phyloP scores from a whole-genome alignment of 2,888 invertebrate genomes.

The Eilema griseolum region DNA sequence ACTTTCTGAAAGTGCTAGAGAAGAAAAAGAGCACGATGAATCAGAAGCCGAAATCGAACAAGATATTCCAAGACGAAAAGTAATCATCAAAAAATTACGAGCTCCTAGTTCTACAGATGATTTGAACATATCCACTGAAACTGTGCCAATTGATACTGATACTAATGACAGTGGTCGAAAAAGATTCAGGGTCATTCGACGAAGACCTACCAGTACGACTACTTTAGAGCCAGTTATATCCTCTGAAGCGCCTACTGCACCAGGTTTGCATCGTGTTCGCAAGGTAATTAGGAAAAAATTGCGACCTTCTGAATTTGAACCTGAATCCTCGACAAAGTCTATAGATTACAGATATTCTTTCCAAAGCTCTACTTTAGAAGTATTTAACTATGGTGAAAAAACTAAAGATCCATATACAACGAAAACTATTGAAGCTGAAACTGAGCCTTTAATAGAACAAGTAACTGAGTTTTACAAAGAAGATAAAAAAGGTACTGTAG shows the following conservation, averaged over 20 bases:
- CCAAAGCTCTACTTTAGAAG: slow-evolving; percentile 52
- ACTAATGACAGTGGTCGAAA: slow-evolving; percentile 66
- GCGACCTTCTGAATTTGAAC: slow-evolving; percentile 64
- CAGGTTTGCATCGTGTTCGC: slow-evolving; percentile 65
- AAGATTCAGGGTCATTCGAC: slow-evolving; percentile 74
- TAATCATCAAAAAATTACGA: slow-evolving; percentile 69
- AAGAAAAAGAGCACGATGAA: slow-evolving; percentile 79
- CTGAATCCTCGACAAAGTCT: slow-evolving; percentile 64
- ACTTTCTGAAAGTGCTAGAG: slow-evolving; percentile 83
- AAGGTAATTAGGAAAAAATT: slow-evolving; percentile 79
- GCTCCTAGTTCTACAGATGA: slow-evolving; percentile 54
- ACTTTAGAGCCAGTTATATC: slow-evolving; percentile 47
- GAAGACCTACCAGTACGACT: slow-evolving; percentile 67
- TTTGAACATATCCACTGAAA: slow-evolving; percentile 61
- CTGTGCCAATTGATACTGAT: slow-evolving; percentile 57
- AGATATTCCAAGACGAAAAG: slow-evolving; percentile 61
- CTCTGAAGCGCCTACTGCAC: slow-evolving; percentile 48
- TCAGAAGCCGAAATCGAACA: slow-evolving; percentile 50
- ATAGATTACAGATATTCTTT: slow-evolving; percentile 59
- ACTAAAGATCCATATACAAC: slow-evolving; percentile 43
- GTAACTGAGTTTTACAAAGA: slow-evolving; percentile 54
- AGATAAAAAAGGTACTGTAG: slow-evolving; percentile 21
- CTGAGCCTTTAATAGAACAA: slow-evolving; percentile 49
- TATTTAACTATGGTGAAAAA: slow-evolving; percentile 78
- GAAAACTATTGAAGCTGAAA: slow-evolving; percentile 51